Base-by-base conservation (phyloP, 2,113 vertebrate species). In the Progne subis region DNA sequence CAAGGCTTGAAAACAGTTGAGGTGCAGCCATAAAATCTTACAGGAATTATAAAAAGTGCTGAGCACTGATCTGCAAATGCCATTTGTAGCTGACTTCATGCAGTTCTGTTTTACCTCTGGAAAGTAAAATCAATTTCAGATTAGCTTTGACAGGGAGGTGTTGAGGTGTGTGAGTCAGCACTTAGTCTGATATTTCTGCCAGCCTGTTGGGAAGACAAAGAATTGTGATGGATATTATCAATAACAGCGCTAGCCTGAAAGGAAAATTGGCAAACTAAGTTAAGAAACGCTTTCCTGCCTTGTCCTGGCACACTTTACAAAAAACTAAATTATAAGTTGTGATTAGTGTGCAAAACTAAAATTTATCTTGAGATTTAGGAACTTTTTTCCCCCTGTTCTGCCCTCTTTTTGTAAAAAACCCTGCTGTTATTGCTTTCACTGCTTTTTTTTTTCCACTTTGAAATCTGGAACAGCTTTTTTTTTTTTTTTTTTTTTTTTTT, bases 101-200 rank as follows among this genome's bases (percentile, higher is more conserved):
- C 76, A 67, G 55, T 57, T 94, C 16, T 85, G 43, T 56, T 90
- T 95, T 93, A 95, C 61, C 47, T 82, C 47, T 85, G 55, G 84
- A 89, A 94, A 82, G 77, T n/a, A 91, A 96, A 94, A 95, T 90
- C 74, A 77, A 82, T 95, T 91, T 82, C 82, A 86, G 90, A 93
- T 96, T 78, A 95, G 79, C 70, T 92, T 86, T 87, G 82, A 82
- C 61, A 76, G n/a, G 49, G 70, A 82, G 81, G 60, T 75, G 90
- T 68, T 86, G 67, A 82, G 72, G 61, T 74, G 39, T 63, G 56
- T 82, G 77, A 81, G 72, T 95, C 72, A 75, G 78, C 39, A 12
- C n/a, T 41, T 82, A 37, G 71, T 52, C 60, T 21, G 84, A 24
- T 67, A 63, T 83, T 93, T 94, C 90, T 92, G 50, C 61, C 49